phyloP scores from a whole-genome alignment of 2,888 invertebrate species.

The Eudasyphora cyanicolor region DNA sequence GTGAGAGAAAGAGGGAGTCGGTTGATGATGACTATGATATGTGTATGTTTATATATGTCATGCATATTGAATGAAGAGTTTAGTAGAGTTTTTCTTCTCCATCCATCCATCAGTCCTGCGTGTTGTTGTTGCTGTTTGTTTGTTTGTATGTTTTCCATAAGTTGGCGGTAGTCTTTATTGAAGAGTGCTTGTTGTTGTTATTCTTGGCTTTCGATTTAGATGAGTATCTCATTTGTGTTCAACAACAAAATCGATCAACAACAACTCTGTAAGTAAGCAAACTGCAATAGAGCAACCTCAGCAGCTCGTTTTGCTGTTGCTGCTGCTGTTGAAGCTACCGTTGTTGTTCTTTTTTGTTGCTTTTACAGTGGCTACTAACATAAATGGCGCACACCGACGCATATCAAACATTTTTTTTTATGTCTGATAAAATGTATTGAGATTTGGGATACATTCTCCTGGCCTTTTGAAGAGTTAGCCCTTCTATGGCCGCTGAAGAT shows the following conservation, averaged over 20 bases:
- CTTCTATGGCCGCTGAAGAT: no score
- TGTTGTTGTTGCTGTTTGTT: conserved; percentile 25
- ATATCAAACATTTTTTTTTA: neutral
- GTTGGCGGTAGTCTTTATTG: conserved; percentile 48
- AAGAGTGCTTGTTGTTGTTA: conserved; percentile 8
- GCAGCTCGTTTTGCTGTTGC: neutral
- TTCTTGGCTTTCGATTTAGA: conserved; percentile 17
- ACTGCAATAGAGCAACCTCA: neutral
- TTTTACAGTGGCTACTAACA: conserved; percentile 7
- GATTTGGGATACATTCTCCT: neutral
- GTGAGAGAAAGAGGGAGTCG: no score
- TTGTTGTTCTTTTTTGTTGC: neutral
- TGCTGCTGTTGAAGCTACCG: neutral
- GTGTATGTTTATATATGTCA: conserved; percentile 30
- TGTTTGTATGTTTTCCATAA: neutral
- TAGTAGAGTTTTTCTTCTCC: no score
- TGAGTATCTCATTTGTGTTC: neutral
- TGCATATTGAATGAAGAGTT: conserved; percentile 51
- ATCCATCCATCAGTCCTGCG: neutral
- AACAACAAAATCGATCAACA: conserved; percentile 22
- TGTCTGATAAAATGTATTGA: neutral
- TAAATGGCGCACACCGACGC: neutral
- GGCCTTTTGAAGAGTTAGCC: neutral
- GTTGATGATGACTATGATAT: neutral
- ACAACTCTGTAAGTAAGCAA: neutral